A percentile compares a stretch with the other conserved stretches of the same genome.
phyloP scores from a whole-genome alignment of 2,888 invertebrate species.

The Spicauda simplicius region DNA sequence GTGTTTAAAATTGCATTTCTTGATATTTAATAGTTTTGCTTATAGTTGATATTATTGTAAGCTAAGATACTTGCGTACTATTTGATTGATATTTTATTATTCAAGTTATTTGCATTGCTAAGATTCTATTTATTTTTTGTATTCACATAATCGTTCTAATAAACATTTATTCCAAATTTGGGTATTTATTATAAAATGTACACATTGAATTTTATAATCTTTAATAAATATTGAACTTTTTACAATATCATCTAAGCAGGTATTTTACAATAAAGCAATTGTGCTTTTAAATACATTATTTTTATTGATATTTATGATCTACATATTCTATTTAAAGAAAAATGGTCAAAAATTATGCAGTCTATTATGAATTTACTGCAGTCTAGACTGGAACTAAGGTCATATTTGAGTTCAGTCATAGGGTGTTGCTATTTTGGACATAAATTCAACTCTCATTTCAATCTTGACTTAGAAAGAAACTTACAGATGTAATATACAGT shows the following conservation, averaged over 20 bases:
- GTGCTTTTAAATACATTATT: background rate
- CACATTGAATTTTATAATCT: background rate
- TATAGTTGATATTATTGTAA: constrained; percentile 40
- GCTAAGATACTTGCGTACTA: constrained; percentile 34
- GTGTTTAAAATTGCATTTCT: constrained; percentile 40
- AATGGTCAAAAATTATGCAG: background rate
- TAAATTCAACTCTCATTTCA: no score
- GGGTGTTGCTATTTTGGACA: no score
- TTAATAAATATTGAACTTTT: constrained; percentile 4
- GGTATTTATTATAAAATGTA: constrained; percentile 41
- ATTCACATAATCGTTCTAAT: constrained; percentile 59
- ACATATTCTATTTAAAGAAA: background rate
- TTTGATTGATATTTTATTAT: constrained; percentile 33
- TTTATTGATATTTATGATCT: background rate
- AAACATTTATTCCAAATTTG: constrained; percentile 61
- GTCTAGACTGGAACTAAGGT: background rate
- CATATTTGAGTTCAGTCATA: no score
- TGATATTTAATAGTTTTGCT: constrained; percentile 32
- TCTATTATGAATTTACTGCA: background rate
- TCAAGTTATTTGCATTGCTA: constrained; percentile 51
- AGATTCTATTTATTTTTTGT: constrained; percentile 76
- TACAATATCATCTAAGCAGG: constrained; percentile 7
- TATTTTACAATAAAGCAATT: constrained; percentile 6
- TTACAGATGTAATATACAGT: no score
- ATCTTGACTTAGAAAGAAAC: no score